Conservation (phyloP, 2,797 vertebrate species). For the Champsocephalus gunnari region DNA sequence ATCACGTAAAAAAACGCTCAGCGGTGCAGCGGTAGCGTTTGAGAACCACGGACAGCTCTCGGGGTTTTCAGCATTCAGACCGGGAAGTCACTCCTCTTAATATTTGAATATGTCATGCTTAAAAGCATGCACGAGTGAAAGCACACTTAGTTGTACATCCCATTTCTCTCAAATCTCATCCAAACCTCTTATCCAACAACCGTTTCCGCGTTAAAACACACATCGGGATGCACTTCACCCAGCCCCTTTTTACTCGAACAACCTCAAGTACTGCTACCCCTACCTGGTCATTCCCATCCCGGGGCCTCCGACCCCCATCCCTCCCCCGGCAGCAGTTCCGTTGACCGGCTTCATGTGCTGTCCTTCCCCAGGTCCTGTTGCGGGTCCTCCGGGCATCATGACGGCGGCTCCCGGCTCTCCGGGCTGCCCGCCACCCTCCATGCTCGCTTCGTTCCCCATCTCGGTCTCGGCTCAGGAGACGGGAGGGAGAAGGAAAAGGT, state of each 20-base stretch:
- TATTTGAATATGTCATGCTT: background rate
- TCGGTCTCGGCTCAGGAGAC: constrained; percentile 74
- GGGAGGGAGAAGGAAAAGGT: constrained; percentile 62
- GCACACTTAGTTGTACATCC: constrained; percentile 12
- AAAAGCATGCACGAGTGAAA: background rate
- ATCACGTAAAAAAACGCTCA: background rate
- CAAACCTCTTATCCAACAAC: constrained; percentile 10
- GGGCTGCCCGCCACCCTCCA: constrained; percentile 84
- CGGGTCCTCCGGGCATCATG: constrained; percentile 78
- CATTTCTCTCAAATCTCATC: background rate
- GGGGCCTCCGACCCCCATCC: constrained; percentile 80
- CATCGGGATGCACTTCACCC: constrained; percentile 19
- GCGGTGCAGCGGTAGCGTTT: constrained; percentile 21
- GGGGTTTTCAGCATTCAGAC: background rate
- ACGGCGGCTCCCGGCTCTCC: constrained; percentile 79
- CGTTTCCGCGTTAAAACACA: constrained; percentile 41
- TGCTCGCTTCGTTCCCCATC: constrained; percentile 89
- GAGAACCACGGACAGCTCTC: constrained; percentile 73
- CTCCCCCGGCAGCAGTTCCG: constrained; percentile 84
- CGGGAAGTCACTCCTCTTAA: constrained; percentile 4
- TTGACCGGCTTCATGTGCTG: constrained; percentile 86
- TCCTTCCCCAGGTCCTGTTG: constrained; percentile 77
- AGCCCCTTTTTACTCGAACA: constrained; percentile 19
- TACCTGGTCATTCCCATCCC: constrained; percentile 84
- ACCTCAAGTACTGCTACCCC: constrained; percentile 33